A percentile compares a stretch with the other conserved stretches of the same genome.
These are phyloP conservation scores for Solenopsis fugax DNA, from an alignment of 1,140 invertebrate genomes.

Conservation along the genomic window DNA sequence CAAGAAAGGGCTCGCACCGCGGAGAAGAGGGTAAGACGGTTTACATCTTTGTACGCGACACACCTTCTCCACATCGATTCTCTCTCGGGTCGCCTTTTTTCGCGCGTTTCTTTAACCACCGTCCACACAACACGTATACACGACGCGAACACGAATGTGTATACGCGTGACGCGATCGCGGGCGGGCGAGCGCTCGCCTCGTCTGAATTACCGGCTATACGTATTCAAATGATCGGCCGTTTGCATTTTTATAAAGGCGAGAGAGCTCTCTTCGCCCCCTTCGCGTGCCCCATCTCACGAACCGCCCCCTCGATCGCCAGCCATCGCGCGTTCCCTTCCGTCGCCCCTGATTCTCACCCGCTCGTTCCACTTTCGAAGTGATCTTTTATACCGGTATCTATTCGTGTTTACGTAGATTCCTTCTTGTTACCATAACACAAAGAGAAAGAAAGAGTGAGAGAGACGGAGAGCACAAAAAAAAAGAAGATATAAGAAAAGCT, in stretches of 20 bases:
- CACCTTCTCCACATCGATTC: conserved; percentile 57
- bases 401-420: conserved; percentile 50
- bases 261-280: conserved; percentile 39
- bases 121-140: conserved; percentile 40
- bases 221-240: conserved; percentile 76
- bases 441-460: background rate
- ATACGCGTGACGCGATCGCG: conserved; percentile 32
- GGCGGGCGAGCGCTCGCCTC: conserved; percentile 32
- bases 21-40: conserved; percentile 55
- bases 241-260: conserved; percentile 70
- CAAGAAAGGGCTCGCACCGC: conserved; percentile 27
- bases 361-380: conserved; percentile 15
- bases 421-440: conserved; percentile 38
- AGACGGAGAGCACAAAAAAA: background rate
- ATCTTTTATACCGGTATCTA: conserved; percentile 36
- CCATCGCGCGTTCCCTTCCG: background rate
- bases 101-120: conserved; percentile 40
- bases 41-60: conserved; percentile 61
- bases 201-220: conserved; percentile 76
- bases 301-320: background rate
- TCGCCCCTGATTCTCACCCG: conserved; percentile 23
- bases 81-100: conserved; percentile 40
- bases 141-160: background rate
- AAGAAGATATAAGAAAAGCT: conserved; percentile 5
- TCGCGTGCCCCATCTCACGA: background rate